Evolutionary conservation across 2,797 vertebrate species (phyloP), one percentile per base, ranked within the genome.

Genomic region (Adrianichthys oophorus): DNA sequence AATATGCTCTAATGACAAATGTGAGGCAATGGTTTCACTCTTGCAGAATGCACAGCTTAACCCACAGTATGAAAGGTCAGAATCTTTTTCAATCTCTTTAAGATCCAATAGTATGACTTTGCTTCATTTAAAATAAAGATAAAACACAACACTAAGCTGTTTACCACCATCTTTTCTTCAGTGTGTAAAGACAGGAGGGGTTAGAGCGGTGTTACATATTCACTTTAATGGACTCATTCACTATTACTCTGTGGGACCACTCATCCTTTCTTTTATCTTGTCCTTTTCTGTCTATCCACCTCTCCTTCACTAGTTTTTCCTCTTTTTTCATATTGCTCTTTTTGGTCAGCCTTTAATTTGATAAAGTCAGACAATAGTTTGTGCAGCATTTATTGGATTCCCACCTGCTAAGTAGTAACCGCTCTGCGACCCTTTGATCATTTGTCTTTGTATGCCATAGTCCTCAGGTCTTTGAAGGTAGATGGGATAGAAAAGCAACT

Each of bases 391-490:
- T 85, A 82, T 72, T 74, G 79, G 75, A 75, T 79, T 66, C 70
- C 80, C 75, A 79, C 74, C 77, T 73, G 75, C 81, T 90, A 90
- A 92, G 91, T 90, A 90, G 61, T 57, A 40, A 65, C 59, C 65
- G 76, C 82, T 79, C 62, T 76, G 47, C 7, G 49, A 63, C 63
- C 44, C 80, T 91, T 91, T 91, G 87, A 90, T 90, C 83, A 58
- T 26, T n/a, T 64, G 72, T 80, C 76, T 67, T 79, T 62, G 66
- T 72, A 70, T 76, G 84, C 69, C 77, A 81, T 68, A 67, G 70
- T 60, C 78, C 84, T 74, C 82, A 78, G 56, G 61, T 81, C 84
- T 89, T 90, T 90, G 86, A 91, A 90, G 76, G 84, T 73, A 84
- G 56, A 71, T 75, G 76, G 72, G 73, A 86, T 57, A 17, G 79